These are phyloP conservation scores for Halcyon smyrnensis DNA, from an alignment of 2,797 vertebrate genomes.

Conservation along the genomic window DNA sequence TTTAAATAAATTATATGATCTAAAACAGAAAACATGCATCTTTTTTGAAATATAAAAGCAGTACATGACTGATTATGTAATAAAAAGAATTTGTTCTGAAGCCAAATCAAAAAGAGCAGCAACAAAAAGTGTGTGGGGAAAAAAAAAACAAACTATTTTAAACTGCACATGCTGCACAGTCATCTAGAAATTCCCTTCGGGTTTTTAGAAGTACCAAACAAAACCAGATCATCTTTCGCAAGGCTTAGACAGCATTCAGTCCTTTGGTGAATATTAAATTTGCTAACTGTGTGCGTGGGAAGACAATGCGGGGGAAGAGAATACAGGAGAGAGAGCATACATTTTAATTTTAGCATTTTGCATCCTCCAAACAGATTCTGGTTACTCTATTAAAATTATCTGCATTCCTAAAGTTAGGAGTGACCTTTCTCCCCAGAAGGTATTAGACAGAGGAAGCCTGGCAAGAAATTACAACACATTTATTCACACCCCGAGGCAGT, in stretches of 20 bases:
- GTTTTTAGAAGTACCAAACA: constrained; percentile 34
- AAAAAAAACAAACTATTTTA: neutral
- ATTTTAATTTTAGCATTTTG: neutral
- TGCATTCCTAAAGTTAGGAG: constrained; percentile 38
- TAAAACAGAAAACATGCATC: constrained; percentile 1
- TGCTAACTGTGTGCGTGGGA: neutral
- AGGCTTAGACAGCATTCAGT: neutral
- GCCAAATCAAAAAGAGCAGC: constrained; percentile 60
- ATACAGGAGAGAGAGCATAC: neutral
- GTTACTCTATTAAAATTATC: neutral
- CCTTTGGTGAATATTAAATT: constrained; percentile 1
- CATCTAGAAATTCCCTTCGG: constrained; percentile 28
- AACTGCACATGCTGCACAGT: constrained; percentile 43
- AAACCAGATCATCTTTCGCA: constrained; percentile 2
- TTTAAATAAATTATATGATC: neutral
- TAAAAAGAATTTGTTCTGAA: constrained; percentile 55
- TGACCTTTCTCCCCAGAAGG: constrained; percentile 18
- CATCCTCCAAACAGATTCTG: neutral
- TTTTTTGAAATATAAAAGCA: constrained; percentile 63
- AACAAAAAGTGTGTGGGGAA: constrained; percentile 19
- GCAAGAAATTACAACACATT: constrained; percentile 50
- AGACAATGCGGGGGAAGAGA: constrained; percentile 23
- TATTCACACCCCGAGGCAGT: neutral
- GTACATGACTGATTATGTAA: constrained; percentile 48
- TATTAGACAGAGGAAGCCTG: constrained; percentile 8